A percentile compares a stretch with the other conserved stretches of the same genome.
Evolutionary conservation across 2,888 invertebrate genomes (phyloP).

Genomic region (Synergus japonicus): DNA sequence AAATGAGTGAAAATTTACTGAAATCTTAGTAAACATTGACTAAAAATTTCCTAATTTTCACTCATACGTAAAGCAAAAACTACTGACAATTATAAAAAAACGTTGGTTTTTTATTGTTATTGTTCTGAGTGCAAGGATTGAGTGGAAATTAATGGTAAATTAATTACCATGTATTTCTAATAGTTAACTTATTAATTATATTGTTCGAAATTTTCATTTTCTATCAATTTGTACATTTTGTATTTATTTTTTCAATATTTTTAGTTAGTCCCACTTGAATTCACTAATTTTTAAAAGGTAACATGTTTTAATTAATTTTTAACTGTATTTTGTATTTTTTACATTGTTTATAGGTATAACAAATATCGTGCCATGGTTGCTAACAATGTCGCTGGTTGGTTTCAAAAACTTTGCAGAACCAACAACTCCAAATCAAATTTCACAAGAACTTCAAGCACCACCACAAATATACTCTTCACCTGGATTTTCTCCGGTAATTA

Average conservation of each 20-base stretch:
- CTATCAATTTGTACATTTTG: too few relatives aligned
- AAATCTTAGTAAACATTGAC: too few relatives aligned
- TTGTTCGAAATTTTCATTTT: too few relatives aligned
- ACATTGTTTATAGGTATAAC: constrained; percentile 67
- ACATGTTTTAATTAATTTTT: background rate
- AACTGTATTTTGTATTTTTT: background rate
- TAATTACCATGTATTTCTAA: too few relatives aligned
- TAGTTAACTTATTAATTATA: too few relatives aligned
- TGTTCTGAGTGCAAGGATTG: too few relatives aligned
- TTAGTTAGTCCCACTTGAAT: too few relatives aligned
- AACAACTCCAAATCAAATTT: constrained; percentile 60
- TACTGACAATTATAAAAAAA: background rate
- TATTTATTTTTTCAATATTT: too few relatives aligned
- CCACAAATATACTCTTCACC: constrained; percentile 48
- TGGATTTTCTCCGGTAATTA: constrained; percentile 58
- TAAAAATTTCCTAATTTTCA: too few relatives aligned
- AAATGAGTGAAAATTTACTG: too few relatives aligned
- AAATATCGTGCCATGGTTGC: constrained; percentile 72
- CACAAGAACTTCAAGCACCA: constrained; percentile 70
- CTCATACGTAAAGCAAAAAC: background rate
- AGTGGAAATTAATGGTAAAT: too few relatives aligned
- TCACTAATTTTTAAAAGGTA: too few relatives aligned
- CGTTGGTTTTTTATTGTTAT: background rate
- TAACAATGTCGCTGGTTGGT: constrained; percentile 75
- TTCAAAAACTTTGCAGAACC: constrained; percentile 66